Evolutionary conservation across 2,797 vertebrate species (phyloP).

Genomic region (Sorex maritimensis): DNA sequence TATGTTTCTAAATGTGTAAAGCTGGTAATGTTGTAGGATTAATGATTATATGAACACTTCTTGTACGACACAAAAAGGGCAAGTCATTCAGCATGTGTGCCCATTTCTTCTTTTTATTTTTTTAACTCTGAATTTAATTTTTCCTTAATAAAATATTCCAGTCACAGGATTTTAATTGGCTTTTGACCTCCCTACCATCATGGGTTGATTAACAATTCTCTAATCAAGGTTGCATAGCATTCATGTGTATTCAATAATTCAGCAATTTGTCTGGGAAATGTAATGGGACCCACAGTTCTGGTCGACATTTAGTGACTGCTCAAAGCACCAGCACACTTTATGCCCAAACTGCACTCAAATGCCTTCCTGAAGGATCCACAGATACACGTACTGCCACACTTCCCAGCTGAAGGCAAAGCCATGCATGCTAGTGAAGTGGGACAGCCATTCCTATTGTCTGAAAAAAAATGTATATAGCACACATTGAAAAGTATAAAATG

Average conservation of each 20-base stretch:
- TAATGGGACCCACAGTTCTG: constrained; percentile 79
- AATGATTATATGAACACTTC: constrained; percentile 31
- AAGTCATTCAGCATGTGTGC: constrained; percentile 57
- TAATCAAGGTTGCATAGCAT: constrained; percentile 87
- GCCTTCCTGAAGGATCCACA: background rate
- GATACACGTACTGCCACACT: background rate
- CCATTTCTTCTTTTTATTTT: background rate
- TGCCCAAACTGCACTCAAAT: constrained; percentile 78
- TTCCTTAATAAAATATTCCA: constrained; percentile 84
- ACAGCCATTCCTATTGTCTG: background rate
- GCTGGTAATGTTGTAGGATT: constrained; percentile 77
- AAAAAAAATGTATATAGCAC: constrained; percentile 24
- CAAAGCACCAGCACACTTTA: constrained; percentile 54
- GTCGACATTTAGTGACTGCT: constrained; percentile 74
- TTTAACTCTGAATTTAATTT: constrained; percentile 73
- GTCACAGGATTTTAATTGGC: constrained; percentile 85
- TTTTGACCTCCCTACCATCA: constrained; percentile 87
- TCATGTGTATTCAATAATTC: constrained; percentile 88
- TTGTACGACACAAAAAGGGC: constrained; percentile 25
- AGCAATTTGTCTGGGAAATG: constrained; percentile 81
- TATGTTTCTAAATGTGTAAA: constrained; percentile 74
- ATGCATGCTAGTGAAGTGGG: background rate
- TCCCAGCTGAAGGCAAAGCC: constrained; percentile 8
- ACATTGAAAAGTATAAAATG: constrained; percentile 16
- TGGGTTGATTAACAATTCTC: constrained; percentile 87